phyloP scores from a whole-genome alignment of 2,888 invertebrate species.

The Amiota minor region DNA sequence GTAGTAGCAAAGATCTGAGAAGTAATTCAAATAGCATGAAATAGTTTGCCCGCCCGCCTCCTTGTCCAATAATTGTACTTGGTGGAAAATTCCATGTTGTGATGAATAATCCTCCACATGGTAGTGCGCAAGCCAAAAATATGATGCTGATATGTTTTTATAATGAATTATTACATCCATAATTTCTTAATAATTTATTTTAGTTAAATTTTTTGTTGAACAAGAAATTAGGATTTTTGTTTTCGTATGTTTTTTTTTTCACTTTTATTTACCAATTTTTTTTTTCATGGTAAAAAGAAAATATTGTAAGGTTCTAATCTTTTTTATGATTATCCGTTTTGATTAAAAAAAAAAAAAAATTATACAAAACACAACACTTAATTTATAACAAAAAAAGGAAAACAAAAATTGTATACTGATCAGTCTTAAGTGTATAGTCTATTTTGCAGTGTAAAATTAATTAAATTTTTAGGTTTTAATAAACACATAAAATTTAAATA shows the following conservation, averaged over 20 bases:
- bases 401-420: background rate
- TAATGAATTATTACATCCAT: too few relatives aligned
- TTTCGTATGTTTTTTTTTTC: background rate
- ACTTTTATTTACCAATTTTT: too few relatives aligned
- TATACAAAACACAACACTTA: background rate
- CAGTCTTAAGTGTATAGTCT: constrained; percentile 20
- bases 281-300: too few relatives aligned
- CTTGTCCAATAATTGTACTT: too few relatives aligned
- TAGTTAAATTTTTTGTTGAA: constrained; percentile 4
- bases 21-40: too few relatives aligned
- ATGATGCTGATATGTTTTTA: too few relatives aligned
- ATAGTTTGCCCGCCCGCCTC: too few relatives aligned
- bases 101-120: too few relatives aligned
- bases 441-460: constrained; percentile 21
- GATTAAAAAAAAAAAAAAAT: background rate
- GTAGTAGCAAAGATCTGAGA: too few relatives aligned
- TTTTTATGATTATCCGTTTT: background rate
- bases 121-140: too few relatives aligned
- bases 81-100: too few relatives aligned
- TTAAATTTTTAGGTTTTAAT: constrained; percentile 24
- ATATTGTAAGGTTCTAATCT: background rate
- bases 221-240: too few relatives aligned
- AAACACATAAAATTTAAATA: background rate
- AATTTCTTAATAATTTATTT: background rate
- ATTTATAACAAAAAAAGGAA: background rate